Percentiles rank a stretch among this genome's conserved stretches.
phyloP scores from a whole-genome alignment of 2,888 invertebrate species.

The Phortica okadai region DNA sequence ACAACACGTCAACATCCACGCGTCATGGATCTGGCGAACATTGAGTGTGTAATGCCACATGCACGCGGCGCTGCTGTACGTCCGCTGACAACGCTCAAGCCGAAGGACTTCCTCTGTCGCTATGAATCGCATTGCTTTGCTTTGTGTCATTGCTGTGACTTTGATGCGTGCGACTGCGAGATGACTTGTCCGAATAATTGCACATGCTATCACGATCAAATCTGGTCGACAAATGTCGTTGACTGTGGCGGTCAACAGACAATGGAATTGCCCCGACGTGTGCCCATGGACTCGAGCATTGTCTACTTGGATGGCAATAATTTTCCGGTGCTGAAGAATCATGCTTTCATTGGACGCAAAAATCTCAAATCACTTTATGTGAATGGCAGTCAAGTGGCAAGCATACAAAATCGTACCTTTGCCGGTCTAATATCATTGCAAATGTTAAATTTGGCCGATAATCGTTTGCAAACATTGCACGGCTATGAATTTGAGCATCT shows the following conservation, averaged over 20 bases:
- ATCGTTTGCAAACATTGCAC: constrained; percentile 86
- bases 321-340: constrained; percentile 89
- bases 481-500: constrained; percentile 93
- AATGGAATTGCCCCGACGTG: constrained; percentile 87
- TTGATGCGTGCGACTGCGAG: constrained; percentile 97
- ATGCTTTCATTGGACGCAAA: constrained; percentile 94
- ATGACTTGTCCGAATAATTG: constrained; percentile 97
- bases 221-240: constrained; percentile 95
- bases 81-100: constrained; percentile 85
- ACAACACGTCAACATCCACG: constrained; percentile 90
- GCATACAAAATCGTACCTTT: constrained; percentile 93
- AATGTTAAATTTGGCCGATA: constrained; percentile 90
- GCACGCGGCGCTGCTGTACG: constrained; percentile 89
- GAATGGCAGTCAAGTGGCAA: constrained; percentile 89
- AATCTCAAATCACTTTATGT: constrained; percentile 91
- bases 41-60: constrained; percentile 91
- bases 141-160: constrained; percentile 96
- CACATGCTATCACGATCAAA: constrained; percentile 95
- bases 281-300: constrained; percentile 97
- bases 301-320: constrained; percentile 94
- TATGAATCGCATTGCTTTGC: constrained; percentile 97
- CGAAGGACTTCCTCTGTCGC: constrained; percentile 93
- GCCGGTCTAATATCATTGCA: constrained; percentile 90
- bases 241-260: constrained; percentile 91
- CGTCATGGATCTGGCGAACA: constrained; percentile 92